phyloP scores from a whole-genome alignment of 2,888 invertebrate species.

The Megamerina dolium region DNA sequence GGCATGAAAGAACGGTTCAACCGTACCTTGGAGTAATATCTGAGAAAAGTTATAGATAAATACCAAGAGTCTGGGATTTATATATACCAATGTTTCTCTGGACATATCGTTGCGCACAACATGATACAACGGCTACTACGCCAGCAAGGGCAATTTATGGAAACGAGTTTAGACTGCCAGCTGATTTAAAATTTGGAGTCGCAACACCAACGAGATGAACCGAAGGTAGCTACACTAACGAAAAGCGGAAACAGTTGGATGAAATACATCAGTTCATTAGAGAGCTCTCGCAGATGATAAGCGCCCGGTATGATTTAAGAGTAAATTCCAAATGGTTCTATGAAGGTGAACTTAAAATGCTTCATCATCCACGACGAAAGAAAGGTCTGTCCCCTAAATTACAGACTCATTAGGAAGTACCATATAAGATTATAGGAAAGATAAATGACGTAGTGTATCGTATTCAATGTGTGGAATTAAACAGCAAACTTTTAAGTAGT shows the following conservation, averaged over 20 bases:
- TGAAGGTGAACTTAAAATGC: not conserved
- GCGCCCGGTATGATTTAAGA: not conserved
- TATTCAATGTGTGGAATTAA: too few relatives aligned
- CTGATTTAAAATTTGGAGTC: not conserved
- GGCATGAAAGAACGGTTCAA: slow-evolving; percentile 1
- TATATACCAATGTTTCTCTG: slow-evolving; percentile 2
- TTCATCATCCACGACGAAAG: not conserved
- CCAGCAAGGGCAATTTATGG: not conserved
- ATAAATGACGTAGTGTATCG: not conserved
- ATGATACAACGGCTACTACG: slow-evolving; percentile 5
- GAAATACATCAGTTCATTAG: not conserved
- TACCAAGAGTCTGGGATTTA: slow-evolving; percentile 5
- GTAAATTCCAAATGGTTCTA: not conserved
- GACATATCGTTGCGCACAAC: not conserved
- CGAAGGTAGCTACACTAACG: too few relatives aligned
- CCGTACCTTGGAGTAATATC: not conserved
- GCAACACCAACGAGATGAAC: not conserved
- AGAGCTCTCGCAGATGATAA: not conserved
- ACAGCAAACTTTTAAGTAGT: too few relatives aligned
- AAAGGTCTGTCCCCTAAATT: not conserved
- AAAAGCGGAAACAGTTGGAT: not conserved
- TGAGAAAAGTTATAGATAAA: not conserved
- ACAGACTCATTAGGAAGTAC: not conserved
- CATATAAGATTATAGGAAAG: not conserved
- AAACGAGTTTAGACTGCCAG: not conserved